Conservation (phyloP, 2,888 invertebrate genomes). For the Leptopilina drosophilae region DNA sequence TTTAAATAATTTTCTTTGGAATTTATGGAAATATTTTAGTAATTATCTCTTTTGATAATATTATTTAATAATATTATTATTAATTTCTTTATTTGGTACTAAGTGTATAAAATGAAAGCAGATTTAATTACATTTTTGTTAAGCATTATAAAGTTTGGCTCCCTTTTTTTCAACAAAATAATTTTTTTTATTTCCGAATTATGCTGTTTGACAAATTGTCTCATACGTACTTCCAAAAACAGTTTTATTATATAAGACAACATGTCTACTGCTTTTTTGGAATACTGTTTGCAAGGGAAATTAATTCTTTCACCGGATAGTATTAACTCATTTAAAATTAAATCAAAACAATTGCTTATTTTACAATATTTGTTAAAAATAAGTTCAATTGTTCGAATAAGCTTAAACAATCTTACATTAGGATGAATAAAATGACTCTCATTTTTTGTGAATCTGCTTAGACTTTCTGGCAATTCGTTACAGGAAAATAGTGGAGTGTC, state of each 20-base stretch:
- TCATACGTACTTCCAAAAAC: too few relatives aligned
- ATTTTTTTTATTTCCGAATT: too few relatives aligned
- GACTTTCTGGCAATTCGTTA: background rate
- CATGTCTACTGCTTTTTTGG: background rate
- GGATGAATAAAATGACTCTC: background rate
- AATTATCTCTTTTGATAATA: too few relatives aligned
- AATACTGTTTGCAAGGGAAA: background rate
- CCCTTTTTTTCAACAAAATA: background rate
- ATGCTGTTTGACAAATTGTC: too few relatives aligned
- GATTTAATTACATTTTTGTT: background rate
- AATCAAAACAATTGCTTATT: background rate
- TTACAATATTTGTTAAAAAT: slow-evolving; percentile 1
- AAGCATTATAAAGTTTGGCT: background rate
- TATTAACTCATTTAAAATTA: background rate
- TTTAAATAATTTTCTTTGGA: too few relatives aligned
- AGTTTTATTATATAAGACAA: too few relatives aligned
- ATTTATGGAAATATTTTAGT: too few relatives aligned
- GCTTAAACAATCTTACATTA: background rate
- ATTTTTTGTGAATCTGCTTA: background rate
- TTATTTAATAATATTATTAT: background rate
- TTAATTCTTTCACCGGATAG: background rate
- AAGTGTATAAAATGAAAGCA: too few relatives aligned
- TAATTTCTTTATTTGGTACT: background rate
- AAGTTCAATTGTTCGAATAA: background rate
- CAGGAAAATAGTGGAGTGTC: background rate